These are phyloP conservation scores for Hymenochirus boettgeri DNA, from an alignment of 2,113 vertebrate genomes.

Conservation along the genomic window DNA sequence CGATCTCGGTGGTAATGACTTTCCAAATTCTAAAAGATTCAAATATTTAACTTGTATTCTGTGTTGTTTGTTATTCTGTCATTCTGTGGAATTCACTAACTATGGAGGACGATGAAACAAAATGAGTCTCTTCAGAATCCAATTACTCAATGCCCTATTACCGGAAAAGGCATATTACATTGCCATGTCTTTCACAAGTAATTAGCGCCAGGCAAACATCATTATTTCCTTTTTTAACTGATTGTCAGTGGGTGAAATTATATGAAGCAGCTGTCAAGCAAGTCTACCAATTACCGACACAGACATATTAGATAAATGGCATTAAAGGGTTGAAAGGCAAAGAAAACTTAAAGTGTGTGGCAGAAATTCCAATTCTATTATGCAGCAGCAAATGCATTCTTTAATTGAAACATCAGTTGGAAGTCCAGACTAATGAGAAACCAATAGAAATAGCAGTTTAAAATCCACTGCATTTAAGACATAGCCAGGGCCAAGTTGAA, in stretches of 20 bases:
- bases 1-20: no score
- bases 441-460: slow-evolving; percentile 7
- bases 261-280: slow-evolving; percentile 7
- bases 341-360: not conserved
- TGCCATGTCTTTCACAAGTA: slow-evolving; percentile 22
- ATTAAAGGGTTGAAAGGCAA: slow-evolving; percentile 10
- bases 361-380: slow-evolving; percentile 26
- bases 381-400: slow-evolving; percentile 6
- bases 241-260: slow-evolving; percentile 8
- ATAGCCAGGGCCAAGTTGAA: not conserved
- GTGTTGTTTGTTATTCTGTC: no score
- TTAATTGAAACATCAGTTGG: slow-evolving; percentile 28
- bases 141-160: slow-evolving; percentile 9
- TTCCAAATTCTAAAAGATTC: no score
- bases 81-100: no score
- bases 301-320: slow-evolving; percentile 32
- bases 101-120: no score
- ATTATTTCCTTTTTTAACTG: slow-evolving; percentile 20
- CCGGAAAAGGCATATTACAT: slow-evolving; percentile 5
- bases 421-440: slow-evolving; percentile 1
- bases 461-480: not conserved
- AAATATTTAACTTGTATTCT: no score
- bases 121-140: not conserved
- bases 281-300: slow-evolving; percentile 18
- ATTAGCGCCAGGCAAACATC: slow-evolving; percentile 27